Base-by-base conservation (phyloP, 2,888 invertebrate species). In the Spicauda simplicius region DNA sequence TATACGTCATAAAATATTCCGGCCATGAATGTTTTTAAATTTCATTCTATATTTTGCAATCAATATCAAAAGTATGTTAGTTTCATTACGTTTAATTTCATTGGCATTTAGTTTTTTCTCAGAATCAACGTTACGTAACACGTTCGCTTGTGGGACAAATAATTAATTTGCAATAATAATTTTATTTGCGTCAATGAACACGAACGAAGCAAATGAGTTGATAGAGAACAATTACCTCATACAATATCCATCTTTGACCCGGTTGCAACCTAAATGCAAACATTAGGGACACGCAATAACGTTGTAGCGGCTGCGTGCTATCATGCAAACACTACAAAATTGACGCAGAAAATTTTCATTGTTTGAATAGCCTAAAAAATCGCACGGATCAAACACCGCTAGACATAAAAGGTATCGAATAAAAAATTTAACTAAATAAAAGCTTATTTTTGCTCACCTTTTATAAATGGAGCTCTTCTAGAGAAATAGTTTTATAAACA, bases 211-310 rank as follows among this genome's bases (percentile, higher is more conserved):
- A 68, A 75, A 80, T 70, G 69, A 64, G 59, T 66, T 69, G 60
- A 63, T 72, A 79, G 78, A 74, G 74, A 74, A 78, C 77, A 82
- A 82, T 81, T 80, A 82, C 79, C 77, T 79, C 79, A 80, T 84
- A 84, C 81, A 85, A 86, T 87, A 88, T 88, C 85, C 84, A 88
- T 87, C 85, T 88, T 83, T 89, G 90, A 90, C 90, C 90, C 79
- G 85, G 76, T 84, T 85, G 82, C 84, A 87, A 88, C 84, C 86
- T 87, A 84, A 89, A 88, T 87, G 82, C 87, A 89, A 88, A 80
- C 86, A 87, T 86, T 87, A 90, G 80, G 81, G 70, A 82, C 91
- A 91, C 90, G 91, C 90, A 86, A 88, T 70, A 74, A 70, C 60
- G 69, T 58, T 72, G 72, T 70, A 74, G 7, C 5, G 5, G 72